Evolutionary conservation across 2,797 vertebrate genomes (phyloP).

Genomic region (Hippocampus kuda): DNA sequence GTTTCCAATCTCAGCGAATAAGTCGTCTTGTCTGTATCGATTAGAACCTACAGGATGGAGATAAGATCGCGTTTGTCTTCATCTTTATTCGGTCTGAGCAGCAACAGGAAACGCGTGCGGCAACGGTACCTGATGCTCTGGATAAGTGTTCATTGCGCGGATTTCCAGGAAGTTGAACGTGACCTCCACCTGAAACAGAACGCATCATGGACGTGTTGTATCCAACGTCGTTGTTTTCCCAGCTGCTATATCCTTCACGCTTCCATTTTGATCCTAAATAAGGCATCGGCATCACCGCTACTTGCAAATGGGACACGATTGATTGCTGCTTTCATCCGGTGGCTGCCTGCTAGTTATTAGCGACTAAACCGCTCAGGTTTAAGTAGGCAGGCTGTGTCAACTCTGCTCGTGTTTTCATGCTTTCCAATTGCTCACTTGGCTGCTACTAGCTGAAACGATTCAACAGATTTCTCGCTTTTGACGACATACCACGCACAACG

Average conservation of each 20-base stretch:
- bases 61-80: background rate
- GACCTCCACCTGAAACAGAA: slow-evolving; percentile 68
- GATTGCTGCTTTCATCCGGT: no score
- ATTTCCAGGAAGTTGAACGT: slow-evolving; percentile 89
- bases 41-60: slow-evolving; percentile 66
- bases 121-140: slow-evolving; percentile 72
- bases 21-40: slow-evolving; percentile 80
- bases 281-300: no score
- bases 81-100: background rate
- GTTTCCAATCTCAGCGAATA: slow-evolving; percentile 73
- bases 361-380: no score
- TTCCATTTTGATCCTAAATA: background rate
- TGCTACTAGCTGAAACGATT: no score
- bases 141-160: slow-evolving; percentile 76
- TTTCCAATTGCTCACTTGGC: no score
- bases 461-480: no score
- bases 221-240: background rate
- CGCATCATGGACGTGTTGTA: background rate
- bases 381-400: no score
- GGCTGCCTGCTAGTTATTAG: no score
- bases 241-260: background rate
- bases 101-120: background rate
- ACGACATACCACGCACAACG: no score
- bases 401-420: no score
- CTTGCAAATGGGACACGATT: no score